These are phyloP conservation scores for Drosophila subsilvestris DNA, from an alignment of 2,888 invertebrate genomes.

Conservation along the genomic window DNA sequence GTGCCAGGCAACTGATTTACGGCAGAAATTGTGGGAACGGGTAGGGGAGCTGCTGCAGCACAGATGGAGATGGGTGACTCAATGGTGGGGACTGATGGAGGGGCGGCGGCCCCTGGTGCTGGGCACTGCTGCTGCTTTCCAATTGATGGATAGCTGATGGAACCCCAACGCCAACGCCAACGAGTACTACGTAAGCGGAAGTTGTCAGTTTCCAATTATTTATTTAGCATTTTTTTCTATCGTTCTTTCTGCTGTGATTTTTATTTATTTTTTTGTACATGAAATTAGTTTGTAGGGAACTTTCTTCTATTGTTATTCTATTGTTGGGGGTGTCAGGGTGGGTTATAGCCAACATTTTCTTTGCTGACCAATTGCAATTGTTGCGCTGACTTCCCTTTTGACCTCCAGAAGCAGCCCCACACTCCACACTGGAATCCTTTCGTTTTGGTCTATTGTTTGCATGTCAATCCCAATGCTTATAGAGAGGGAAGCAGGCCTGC, in stretches of 20 bases:
- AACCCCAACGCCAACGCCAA: constrained; percentile 25
- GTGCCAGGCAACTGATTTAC: constrained; percentile 76
- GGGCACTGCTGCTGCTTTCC: constrained; percentile 43
- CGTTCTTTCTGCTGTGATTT: neutral
- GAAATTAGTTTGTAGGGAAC: constrained; percentile 63
- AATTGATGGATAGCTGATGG: constrained; percentile 74
- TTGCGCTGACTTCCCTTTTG: constrained; percentile 52
- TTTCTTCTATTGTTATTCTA: constrained; percentile 52
- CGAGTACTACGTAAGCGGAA: constrained; percentile 59
- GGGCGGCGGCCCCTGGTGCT: constrained; percentile 49
- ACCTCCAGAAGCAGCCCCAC: too few relatives aligned
- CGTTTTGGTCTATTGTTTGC: constrained; percentile 63
- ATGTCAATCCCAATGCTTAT: constrained; percentile 72
- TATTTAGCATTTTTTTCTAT: constrained; percentile 53
- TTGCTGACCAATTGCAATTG: constrained; percentile 74
- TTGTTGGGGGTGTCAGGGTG: constrained; percentile 50
- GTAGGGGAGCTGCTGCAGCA: neutral
- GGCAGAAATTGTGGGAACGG: constrained; percentile 50
- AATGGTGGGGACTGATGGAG: constrained; percentile 36
- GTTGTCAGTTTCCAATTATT: constrained; percentile 74
- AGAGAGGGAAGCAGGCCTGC: constrained; percentile 40
- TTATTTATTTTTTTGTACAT: constrained; percentile 4
- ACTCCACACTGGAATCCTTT: neutral
- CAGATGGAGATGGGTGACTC: constrained; percentile 53
- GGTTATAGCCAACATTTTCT: constrained; percentile 41